A percentile compares a stretch with the other conserved stretches of the same genome.
Conservation (phyloP, 92 coral and sea anemone genomes). For the Porites evermanni region DNA sequence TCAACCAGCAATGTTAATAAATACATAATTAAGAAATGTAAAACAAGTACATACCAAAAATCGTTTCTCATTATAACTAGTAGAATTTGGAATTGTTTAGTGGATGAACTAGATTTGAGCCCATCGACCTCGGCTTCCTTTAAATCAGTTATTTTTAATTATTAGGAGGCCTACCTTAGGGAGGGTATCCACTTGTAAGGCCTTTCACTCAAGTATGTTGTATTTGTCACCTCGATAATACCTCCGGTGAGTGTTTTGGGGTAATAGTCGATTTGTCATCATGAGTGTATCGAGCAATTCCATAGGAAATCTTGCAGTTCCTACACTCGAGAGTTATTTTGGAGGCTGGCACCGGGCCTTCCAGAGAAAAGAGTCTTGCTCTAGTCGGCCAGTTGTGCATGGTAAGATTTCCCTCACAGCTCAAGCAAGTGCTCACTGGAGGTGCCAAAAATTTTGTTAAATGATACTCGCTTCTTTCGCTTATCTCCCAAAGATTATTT, state of each 20-base stretch:
- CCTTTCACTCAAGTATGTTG: conserved; percentile 31
- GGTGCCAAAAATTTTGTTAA: conserved; percentile 60
- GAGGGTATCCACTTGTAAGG: conserved; percentile 63
- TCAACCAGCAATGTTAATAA: too few species aligned
- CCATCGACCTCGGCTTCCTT: too few species aligned
- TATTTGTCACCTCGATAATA: conserved; percentile 56
- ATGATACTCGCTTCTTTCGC: not conserved
- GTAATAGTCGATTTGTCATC: not conserved
- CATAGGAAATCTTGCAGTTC: not conserved
- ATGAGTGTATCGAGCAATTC: not conserved
- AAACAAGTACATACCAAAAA: too few species aligned
- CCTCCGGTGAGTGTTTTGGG: not conserved
- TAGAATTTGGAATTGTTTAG: too few species aligned
- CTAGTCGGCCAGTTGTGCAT: conserved; percentile 56
- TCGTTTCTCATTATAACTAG: too few species aligned
- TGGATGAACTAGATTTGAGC: too few species aligned
- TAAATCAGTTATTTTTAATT: too few species aligned
- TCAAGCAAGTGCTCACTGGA: conserved; percentile 39
- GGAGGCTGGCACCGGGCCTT: conserved; percentile 13
- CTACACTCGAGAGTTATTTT: conserved; percentile 1
- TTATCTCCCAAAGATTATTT: conserved; percentile 48
- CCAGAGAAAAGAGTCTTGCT: conserved; percentile 37
- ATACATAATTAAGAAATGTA: too few species aligned
- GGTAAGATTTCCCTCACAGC: conserved; percentile 25
- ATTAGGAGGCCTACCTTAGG: conserved; percentile 30